Evolutionary conservation across 2,888 invertebrate species (phyloP), one percentile per base, ranked within the genome.

Genomic region (Esperia sulphurella): DNA sequence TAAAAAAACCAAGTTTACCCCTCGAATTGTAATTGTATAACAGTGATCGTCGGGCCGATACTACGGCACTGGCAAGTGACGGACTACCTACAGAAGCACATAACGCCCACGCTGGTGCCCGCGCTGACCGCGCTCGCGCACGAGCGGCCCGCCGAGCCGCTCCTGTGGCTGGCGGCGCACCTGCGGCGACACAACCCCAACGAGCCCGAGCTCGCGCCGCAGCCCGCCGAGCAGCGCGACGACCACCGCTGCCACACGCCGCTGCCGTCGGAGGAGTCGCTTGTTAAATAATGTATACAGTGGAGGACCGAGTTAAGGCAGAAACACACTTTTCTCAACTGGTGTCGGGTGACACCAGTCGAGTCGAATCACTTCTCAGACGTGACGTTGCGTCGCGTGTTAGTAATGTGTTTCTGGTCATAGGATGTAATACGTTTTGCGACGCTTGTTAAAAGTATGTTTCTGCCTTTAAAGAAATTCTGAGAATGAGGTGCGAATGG

Each of bases 151-250:
- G 83, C 90, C 0, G 95, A 96, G 74, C 96, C 96, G 0, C 81
- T 96, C 37, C 72, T 93, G 29, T 95, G 94, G 94, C 79, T 97
- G 39, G 95, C 95, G 1, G 93, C 95, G 57, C 94, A 95, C 92
- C 81, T 97, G 38, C 80, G 93, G 6, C 79, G 90, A 39, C 93
- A 95, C 75, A 96, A 96, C 82, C 95, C 95, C 3, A 94, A 94
- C 69, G 93, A 93, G 68, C 95, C 94, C 0, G 88, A 83, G 43
- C 33, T 79, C 5, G 79, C 68, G 0, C 61, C 79, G 0, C 76
- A 74, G 49, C 52, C 66, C 2, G 45, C 66, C 0, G 79, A 74
- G 1, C 52, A 65, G 41, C 59, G 61, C 7, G 79, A 80, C 1
- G 79, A 86, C 7, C 51, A 45, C 14, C 63, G 74, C 2, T 88